phyloP scores from a whole-genome alignment of 2,888 invertebrate genomes.

The Ecdyonurus torrentis region DNA sequence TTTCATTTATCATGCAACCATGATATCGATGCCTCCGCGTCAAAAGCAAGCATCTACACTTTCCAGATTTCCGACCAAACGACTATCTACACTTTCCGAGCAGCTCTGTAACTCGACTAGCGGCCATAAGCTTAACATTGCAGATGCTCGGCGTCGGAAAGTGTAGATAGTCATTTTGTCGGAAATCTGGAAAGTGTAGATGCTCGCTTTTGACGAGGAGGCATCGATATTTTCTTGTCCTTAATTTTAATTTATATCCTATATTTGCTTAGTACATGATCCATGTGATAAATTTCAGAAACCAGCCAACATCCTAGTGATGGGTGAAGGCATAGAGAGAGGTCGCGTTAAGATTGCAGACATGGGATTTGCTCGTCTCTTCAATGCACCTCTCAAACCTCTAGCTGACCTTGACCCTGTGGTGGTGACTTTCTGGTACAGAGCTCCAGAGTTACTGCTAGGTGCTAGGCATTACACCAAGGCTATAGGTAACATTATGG shows the following conservation, averaged over 20 bases:
- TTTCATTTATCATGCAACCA: too few species aligned
- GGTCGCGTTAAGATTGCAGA: constrained; percentile 97
- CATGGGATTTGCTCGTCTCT: constrained; percentile 97
- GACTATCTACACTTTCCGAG: too few species aligned
- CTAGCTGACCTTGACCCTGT: constrained; percentile 97
- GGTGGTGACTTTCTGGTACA: constrained; percentile 99
- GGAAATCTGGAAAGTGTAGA: too few species aligned
- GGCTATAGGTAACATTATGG: constrained; percentile 86
- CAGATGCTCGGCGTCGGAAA: too few species aligned
- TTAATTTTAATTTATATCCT: not conserved
- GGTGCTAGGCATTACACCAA: constrained; percentile 96
- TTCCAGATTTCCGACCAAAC: too few species aligned
- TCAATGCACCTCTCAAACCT: constrained; percentile 95
- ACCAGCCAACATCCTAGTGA: constrained; percentile 97
- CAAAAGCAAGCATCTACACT: too few species aligned
- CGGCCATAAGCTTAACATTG: too few species aligned
- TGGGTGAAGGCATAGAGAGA: constrained; percentile 96
- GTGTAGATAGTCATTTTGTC: too few species aligned
- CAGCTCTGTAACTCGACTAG: too few species aligned
- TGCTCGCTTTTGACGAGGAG: too few species aligned
- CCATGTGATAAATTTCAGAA: too few species aligned
- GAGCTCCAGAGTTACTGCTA: constrained; percentile 87
- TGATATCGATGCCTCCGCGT: too few species aligned
- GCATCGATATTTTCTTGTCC: constrained; percentile 8
- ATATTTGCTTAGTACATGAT: constrained; percentile 17